Conservation (phyloP, 2,797 vertebrate species). For the Odontamblyopus lacepedii region DNA sequence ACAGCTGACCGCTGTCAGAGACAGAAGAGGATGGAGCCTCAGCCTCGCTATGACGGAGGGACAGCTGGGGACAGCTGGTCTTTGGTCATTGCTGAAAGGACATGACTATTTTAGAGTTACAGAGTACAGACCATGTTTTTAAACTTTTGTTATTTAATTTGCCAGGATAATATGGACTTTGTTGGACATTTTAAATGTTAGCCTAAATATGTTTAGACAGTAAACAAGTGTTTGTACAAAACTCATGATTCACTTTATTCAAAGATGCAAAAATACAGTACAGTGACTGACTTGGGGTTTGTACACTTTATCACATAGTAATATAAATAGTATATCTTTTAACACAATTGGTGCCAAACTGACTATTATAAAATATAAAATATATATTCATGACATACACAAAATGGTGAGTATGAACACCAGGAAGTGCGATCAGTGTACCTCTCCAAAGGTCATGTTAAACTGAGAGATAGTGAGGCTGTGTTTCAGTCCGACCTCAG, state of each 20-base stretch:
- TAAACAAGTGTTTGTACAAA: not conserved
- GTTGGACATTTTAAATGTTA: not conserved
- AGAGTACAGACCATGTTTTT: not conserved
- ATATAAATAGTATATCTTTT: not conserved
- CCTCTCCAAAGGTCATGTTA: not conserved
- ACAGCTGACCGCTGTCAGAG: conserved; percentile 1
- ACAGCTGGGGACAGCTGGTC: not conserved
- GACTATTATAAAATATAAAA: not conserved
- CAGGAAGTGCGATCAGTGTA: not conserved
- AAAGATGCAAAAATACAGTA: conserved; percentile 12
- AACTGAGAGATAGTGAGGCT: not conserved
- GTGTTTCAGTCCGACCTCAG: not conserved
- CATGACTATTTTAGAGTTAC: not conserved
- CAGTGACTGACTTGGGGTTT: not conserved
- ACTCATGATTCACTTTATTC: conserved; percentile 8
- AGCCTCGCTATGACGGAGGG: not conserved
- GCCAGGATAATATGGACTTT: not conserved
- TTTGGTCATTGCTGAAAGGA: not conserved
- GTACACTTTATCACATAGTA: not conserved
- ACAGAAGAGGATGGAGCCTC: not conserved
- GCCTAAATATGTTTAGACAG: not conserved
- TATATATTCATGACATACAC: not conserved
- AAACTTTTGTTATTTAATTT: not conserved
- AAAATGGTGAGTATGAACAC: not conserved
- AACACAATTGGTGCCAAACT: not conserved